These are phyloP conservation scores for Papilio machaon DNA, from an alignment of 1,140 invertebrate species.

Conservation along the genomic window DNA sequence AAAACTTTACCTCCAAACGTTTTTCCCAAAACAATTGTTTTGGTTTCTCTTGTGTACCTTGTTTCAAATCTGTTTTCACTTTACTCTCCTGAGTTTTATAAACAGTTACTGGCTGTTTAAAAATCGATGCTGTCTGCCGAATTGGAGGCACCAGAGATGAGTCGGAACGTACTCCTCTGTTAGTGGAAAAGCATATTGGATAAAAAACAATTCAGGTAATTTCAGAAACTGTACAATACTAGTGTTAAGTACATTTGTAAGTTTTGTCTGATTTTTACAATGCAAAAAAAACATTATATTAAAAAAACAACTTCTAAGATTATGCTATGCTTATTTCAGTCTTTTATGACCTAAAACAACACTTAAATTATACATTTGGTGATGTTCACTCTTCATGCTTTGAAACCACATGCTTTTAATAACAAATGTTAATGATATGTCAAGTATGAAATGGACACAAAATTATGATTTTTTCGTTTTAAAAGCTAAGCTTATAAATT, in stretches of 20 bases:
- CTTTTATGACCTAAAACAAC: neutral
- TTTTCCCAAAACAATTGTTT: slow-evolving; percentile 99
- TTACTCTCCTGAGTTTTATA: slow-evolving; percentile 94
- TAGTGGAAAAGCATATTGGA: slow-evolving; percentile 26
- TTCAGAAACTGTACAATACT: too few species aligned
- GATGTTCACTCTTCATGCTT: slow-evolving; percentile 29
- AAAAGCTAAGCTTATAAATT: neutral
- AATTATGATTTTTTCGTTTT: neutral
- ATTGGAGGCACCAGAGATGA: slow-evolving; percentile 96
- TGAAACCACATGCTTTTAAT: slow-evolving; percentile 29
- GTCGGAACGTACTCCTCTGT: slow-evolving; percentile 92
- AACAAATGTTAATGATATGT: slow-evolving; percentile 7
- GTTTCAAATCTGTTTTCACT: slow-evolving; percentile 94
- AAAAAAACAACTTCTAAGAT: neutral
- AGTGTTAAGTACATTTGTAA: neutral
- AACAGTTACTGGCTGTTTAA: slow-evolving; percentile 99
- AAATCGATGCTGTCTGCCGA: slow-evolving; percentile 98
- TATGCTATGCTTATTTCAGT: neutral
- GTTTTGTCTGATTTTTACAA: neutral
- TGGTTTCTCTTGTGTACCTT: slow-evolving; percentile 95
- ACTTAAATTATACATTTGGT: neutral
- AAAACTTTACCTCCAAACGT: slow-evolving; percentile 86
- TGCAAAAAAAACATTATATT: neutral
- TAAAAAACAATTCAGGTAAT: neutral
- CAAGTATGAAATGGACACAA: neutral